phyloP scores from a whole-genome alignment of 2,797 vertebrate species.

The Hyperoplus lanceolatus region DNA sequence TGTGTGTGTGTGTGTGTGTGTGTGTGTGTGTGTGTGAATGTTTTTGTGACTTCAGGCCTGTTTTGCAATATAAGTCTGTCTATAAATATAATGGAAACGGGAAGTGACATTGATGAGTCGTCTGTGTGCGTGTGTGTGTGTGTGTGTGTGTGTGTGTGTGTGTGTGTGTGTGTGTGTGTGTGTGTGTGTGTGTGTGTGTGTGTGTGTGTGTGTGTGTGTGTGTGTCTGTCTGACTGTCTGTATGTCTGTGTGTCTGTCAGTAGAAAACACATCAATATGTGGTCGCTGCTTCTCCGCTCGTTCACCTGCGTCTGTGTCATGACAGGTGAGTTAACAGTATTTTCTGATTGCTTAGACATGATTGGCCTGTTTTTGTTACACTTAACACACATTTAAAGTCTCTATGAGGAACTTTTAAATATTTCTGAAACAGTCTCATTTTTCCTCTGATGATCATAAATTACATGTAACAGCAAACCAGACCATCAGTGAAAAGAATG shows the following conservation, averaged over 20 bases:
- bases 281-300: slow-evolving; percentile 17
- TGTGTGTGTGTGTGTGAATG: no score
- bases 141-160: not conserved
- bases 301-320: slow-evolving; percentile 22
- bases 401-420: no score
- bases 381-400: no score
- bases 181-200: not conserved
- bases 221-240: slow-evolving; percentile 10
- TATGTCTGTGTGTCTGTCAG: slow-evolving; percentile 1
- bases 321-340: slow-evolving; percentile 54
- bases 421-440: no score
- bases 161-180: slow-evolving; percentile 5
- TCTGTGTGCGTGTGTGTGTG: slow-evolving; percentile 5
- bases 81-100: slow-evolving; percentile 66
- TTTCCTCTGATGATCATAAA: no score
- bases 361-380: no score
- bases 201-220: not conserved
- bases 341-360: no score
- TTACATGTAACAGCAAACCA: no score
- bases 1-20: no score
- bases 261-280: slow-evolving; percentile 36
- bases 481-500: no score
- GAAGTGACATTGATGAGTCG: slow-evolving; percentile 44
- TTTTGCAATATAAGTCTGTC: slow-evolving; percentile 22
- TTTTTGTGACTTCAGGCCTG: not conserved